phyloP scores from a whole-genome alignment of 2,797 vertebrate species.

The Lepidocolaptes lacrymiger region DNA sequence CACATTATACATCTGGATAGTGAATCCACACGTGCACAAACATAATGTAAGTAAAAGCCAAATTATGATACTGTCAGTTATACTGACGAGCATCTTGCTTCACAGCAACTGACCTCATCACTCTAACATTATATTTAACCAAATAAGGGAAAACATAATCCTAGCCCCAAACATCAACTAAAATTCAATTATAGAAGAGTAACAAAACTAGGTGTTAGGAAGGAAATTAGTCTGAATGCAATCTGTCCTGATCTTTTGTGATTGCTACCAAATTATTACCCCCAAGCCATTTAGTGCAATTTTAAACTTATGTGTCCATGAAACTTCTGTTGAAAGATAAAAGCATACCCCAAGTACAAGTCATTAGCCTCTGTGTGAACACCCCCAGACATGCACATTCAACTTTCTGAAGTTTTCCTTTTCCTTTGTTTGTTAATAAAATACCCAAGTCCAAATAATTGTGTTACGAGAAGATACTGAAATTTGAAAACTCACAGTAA shows the following conservation, averaged over 20 bases:
- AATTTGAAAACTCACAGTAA: neutral
- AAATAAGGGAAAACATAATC: neutral
- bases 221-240: neutral
- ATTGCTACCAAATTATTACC: neutral
- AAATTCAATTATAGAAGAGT: neutral
- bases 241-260: neutral
- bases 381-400: accelerated
- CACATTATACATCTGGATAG: neutral
- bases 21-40: neutral
- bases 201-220: neutral
- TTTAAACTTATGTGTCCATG: neutral
- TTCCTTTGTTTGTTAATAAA: neutral
- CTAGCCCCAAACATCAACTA: neutral
- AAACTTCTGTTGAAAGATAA: neutral
- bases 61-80: neutral
- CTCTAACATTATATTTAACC: neutral
- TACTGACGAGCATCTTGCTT: neutral
- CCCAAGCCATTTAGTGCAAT: neutral
- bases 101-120: neutral
- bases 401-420: neutral
- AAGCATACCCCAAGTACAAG: neutral
- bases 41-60: neutral
- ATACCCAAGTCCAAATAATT: neutral
- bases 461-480: neutral
- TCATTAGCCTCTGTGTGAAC: neutral